phyloP scores from a whole-genome alignment of 2,888 invertebrate genomes.

The Acronicta aceris region DNA sequence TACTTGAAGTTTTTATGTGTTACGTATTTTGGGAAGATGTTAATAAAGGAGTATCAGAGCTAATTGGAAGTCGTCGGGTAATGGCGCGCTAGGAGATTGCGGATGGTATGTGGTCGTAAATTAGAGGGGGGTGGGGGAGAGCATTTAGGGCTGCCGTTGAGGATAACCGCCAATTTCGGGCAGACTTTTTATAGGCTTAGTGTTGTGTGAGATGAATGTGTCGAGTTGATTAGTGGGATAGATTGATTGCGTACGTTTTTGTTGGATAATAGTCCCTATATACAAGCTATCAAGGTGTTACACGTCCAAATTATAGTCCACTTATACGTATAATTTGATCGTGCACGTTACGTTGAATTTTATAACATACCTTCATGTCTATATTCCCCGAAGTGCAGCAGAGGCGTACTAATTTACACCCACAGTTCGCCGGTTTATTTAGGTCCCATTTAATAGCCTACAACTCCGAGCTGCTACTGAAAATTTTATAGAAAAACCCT shows the following conservation, averaged over 20 bases:
- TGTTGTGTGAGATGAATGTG: constrained; percentile 33
- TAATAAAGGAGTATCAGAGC: constrained; percentile 57
- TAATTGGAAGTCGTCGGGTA: constrained; percentile 58
- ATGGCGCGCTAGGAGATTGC: constrained; percentile 57
- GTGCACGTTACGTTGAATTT: too few relatives aligned
- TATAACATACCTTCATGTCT: too few relatives aligned
- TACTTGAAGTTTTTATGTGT: constrained; percentile 57
- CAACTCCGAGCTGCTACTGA: too few relatives aligned
- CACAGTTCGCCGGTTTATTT: too few relatives aligned
- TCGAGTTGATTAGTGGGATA: constrained; percentile 35
- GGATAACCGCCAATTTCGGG: constrained; percentile 52
- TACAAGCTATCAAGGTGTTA: too few relatives aligned
- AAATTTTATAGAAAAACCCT: too few relatives aligned
- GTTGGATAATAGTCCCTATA: background rate
- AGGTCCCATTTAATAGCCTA: too few relatives aligned
- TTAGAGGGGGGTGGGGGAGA: constrained; percentile 30
- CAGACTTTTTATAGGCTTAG: constrained; percentile 44
- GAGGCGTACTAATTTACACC: too few relatives aligned
- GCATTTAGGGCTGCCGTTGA: constrained; percentile 39
- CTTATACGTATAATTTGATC: too few relatives aligned
- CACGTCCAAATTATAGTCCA: too few relatives aligned
- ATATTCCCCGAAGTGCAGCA: too few relatives aligned
- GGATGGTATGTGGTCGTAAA: constrained; percentile 57
- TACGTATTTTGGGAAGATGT: constrained; percentile 33
- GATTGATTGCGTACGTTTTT: constrained; percentile 39